Conservation (phyloP, 2,797 vertebrate genomes). For the Acanthurus leucopareius region DNA sequence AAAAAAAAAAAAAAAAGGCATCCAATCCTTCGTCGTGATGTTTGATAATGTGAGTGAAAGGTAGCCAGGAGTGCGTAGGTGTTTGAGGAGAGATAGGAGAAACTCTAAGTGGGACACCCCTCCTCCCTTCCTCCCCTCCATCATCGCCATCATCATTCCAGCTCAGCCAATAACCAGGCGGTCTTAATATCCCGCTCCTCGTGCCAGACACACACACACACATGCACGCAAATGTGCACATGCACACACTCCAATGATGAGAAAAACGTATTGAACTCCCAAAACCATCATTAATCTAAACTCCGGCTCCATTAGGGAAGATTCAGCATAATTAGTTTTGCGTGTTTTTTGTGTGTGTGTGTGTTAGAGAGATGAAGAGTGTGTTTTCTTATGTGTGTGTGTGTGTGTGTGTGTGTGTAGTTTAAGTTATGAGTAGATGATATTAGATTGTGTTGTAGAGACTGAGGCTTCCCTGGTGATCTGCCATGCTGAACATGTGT, state of each 20-base stretch:
- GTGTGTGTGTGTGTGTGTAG: conserved; percentile 25
- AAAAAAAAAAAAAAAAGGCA: conserved; percentile 11
- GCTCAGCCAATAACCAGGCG: conserved; percentile 78
- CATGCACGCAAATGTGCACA: conserved; percentile 19
- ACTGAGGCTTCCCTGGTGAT: conserved; percentile 81
- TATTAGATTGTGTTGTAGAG: conserved; percentile 84
- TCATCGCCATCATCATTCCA: conserved; percentile 68
- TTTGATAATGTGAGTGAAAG: conserved; percentile 62
- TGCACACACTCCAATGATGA: conserved; percentile 74
- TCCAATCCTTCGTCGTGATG: conserved; percentile 30
- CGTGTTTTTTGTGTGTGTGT: conserved; percentile 39
- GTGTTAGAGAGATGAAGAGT: conserved; percentile 13
- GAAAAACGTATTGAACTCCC: conserved; percentile 83
- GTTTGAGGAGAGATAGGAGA: conserved; percentile 59
- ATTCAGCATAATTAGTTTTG: conserved; percentile 85
- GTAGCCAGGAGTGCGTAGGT: conserved; percentile 64
- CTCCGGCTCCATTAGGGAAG: conserved; percentile 84
- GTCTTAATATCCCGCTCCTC: conserved; percentile 76
- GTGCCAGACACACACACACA: conserved; percentile 55
- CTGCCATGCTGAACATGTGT: conserved; percentile 82
- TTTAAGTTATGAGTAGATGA: conserved; percentile 74
- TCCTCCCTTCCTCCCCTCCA: conserved; percentile 14
- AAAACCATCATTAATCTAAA: conserved; percentile 86
- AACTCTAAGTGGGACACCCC: conserved; percentile 75
- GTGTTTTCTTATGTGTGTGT: background rate